Evolutionary conservation across 2,113 vertebrate genomes (phyloP).

Genomic region (Cepphus grylle): DNA sequence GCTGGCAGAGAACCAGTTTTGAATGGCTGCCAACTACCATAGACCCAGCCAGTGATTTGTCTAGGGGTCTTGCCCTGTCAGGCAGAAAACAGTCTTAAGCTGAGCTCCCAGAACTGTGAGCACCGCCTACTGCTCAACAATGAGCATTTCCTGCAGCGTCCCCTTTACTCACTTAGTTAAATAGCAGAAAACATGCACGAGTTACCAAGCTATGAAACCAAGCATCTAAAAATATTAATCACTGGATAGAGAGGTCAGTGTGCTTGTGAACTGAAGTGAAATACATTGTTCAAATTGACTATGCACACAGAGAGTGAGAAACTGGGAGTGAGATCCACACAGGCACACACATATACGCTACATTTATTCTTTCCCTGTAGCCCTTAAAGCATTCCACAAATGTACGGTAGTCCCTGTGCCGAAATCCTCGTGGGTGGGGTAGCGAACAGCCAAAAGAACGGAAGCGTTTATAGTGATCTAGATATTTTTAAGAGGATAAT

Average conservation of each 20-base stretch:
- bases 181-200: conserved; percentile 66
- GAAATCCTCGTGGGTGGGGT: conserved; percentile 32
- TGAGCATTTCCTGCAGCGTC: conserved; percentile 45
- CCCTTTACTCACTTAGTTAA: conserved; percentile 58
- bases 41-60: conserved; percentile 81
- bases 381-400: conserved; percentile 10
- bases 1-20: conserved; percentile 79
- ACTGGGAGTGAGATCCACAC: neutral
- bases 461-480: conserved; percentile 3
- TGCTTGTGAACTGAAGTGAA: conserved; percentile 65
- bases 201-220: conserved; percentile 64
- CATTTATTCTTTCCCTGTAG: neutral
- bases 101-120: conserved; percentile 64
- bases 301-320: neutral
- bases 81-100: conserved; percentile 80
- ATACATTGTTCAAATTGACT: conserved; percentile 56
- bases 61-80: conserved; percentile 82
- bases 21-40: conserved; percentile 79
- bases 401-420: neutral
- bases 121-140: conserved; percentile 44
- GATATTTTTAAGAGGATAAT: conserved; percentile 51
- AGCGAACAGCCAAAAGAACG: conserved; percentile 13
- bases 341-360: neutral
- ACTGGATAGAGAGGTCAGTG: conserved; percentile 38
- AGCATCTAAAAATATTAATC: conserved; percentile 62